phyloP scores from a whole-genome alignment of 2,888 invertebrate species.

The Melolontha melolontha region DNA sequence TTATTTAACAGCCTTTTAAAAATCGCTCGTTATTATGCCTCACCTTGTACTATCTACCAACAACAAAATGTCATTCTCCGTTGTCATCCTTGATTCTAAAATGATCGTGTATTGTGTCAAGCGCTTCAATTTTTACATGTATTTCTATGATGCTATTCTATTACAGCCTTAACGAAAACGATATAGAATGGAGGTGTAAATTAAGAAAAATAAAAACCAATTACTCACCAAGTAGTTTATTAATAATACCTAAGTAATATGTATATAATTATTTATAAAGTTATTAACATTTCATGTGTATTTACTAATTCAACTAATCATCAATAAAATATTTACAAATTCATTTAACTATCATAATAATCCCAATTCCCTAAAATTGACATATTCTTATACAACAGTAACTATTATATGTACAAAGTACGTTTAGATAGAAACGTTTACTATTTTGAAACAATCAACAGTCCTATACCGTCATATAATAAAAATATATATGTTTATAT shows the following conservation, averaged over 20 bases:
- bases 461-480: slow-evolving; percentile 61
- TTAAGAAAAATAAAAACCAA: slow-evolving; percentile 16
- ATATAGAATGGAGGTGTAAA: no score
- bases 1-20: no score
- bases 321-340: slow-evolving; percentile 72
- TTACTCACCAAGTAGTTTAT: slow-evolving; percentile 60
- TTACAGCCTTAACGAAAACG: no score
- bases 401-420: slow-evolving; percentile 56
- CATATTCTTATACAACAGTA: slow-evolving; percentile 75
- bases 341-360: slow-evolving; percentile 64
- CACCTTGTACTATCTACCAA: no score
- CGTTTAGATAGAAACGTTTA: slow-evolving; percentile 50
- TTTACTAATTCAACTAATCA: slow-evolving; percentile 67
- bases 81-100: no score
- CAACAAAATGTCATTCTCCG: no score
- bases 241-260: slow-evolving; percentile 67
- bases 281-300: slow-evolving; percentile 67
- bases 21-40: no score
- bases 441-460: slow-evolving; percentile 60
- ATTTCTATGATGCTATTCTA: no score
- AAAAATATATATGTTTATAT: slow-evolving; percentile 56
- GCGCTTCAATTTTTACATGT: no score
- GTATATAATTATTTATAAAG: slow-evolving; percentile 68
- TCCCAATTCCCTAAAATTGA: slow-evolving; percentile 80
- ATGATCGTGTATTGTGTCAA: no score